Percentiles rank a stretch among this genome's conserved stretches.
Evolutionary conservation across 1,140 invertebrate species (phyloP).

Genomic region (Oppia nitens): DNA sequence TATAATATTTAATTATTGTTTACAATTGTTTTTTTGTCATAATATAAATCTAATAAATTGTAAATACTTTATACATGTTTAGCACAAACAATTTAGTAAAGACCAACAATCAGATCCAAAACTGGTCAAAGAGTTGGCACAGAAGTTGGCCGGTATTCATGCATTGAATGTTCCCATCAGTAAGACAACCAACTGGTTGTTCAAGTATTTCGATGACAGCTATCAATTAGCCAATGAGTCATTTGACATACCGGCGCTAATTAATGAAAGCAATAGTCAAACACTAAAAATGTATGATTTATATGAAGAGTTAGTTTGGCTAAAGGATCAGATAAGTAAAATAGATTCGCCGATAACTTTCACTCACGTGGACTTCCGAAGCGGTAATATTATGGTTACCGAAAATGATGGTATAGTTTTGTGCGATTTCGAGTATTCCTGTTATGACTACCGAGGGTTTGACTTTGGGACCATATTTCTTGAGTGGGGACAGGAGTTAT

Average conservation of each 20-base stretch:
- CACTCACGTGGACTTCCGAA: not conserved
- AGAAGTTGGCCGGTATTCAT: not conserved
- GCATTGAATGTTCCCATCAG: not conserved
- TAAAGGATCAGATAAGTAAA: not conserved
- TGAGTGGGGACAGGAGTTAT: not conserved
- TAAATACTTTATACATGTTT: no score
- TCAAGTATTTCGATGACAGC: not conserved
- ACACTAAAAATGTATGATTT: not conserved
- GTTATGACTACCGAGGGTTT: not conserved
- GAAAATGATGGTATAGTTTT: not conserved
- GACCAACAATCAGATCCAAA: not conserved
- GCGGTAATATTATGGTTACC: not conserved
- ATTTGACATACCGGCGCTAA: not conserved
- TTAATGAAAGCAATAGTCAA: not conserved
- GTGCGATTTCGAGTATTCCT: not conserved
- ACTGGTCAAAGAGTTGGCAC: not conserved
- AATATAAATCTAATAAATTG: no score
- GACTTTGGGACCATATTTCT: not conserved
- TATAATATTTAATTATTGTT: no score
- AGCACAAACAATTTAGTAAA: conserved; percentile 1
- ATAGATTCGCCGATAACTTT: not conserved
- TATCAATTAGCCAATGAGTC: not conserved
- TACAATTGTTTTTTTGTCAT: no score
- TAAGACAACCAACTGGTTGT: not conserved
- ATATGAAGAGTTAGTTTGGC: not conserved